A percentile compares a stretch with the other conserved stretches of the same genome.
Conservation (phyloP, 2,888 invertebrate species). For the Siphlonurus alternatus region DNA sequence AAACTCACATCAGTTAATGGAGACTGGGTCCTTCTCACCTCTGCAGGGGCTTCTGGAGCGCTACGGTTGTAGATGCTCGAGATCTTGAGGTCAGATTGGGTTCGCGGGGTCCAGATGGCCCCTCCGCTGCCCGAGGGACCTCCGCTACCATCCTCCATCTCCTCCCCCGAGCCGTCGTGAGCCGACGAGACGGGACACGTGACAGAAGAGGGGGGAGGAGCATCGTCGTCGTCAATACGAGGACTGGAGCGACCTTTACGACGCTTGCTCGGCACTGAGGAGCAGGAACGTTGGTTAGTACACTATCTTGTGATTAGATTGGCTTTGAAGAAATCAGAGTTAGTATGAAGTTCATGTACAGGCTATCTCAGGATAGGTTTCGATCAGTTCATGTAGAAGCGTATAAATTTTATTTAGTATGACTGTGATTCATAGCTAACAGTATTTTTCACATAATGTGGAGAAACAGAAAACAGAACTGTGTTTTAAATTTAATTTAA, state of each 20-base stretch:
- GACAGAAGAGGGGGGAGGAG: slow-evolving; percentile 10
- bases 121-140: slow-evolving; percentile 13
- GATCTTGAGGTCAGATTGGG: slow-evolving; percentile 72
- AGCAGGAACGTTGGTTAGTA: not conserved
- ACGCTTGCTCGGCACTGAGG: slow-evolving; percentile 42
- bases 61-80: slow-evolving; percentile 70
- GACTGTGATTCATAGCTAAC: too few species aligned
- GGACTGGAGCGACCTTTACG: slow-evolving; percentile 49
- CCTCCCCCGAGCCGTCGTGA: slow-evolving; percentile 7
- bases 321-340: too few species aligned
- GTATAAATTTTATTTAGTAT: too few species aligned
- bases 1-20: not conserved
- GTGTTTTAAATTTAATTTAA: too few species aligned
- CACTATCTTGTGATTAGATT: not conserved
- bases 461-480: too few species aligned
- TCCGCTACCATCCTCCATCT: not conserved
- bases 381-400: too few species aligned
- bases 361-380: too few species aligned
- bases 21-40: slow-evolving; percentile 26
- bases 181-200: not conserved
- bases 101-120: slow-evolving; percentile 60
- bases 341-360: too few species aligned
- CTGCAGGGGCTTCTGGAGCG: slow-evolving; percentile 57
- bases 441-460: too few species aligned
- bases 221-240: slow-evolving; percentile 18